phyloP scores from a whole-genome alignment of 64 coral and sea anemone genomes.

The Anthopleura sola region DNA sequence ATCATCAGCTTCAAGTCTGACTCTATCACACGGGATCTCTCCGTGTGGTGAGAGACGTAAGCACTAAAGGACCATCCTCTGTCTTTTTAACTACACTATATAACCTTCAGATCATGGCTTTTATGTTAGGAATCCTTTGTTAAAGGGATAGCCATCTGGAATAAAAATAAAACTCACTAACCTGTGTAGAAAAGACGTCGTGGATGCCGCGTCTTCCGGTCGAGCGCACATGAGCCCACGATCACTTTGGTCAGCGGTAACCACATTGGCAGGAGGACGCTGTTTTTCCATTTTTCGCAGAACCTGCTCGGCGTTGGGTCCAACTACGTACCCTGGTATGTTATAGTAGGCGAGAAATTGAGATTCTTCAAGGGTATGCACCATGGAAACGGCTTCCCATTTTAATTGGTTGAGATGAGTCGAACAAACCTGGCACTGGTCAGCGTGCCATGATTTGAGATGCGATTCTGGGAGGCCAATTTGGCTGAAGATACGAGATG shows the following conservation, averaged over 20 bases:
- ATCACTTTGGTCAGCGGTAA: constrained; percentile 55
- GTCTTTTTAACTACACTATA: not conserved
- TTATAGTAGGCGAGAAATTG: constrained; percentile 97
- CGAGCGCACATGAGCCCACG: constrained; percentile 33
- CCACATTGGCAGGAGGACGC: constrained; percentile 42
- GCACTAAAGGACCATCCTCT: not conserved
- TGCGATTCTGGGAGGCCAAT: constrained; percentile 86
- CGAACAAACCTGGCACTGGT: constrained; percentile 87
- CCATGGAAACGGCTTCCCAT: constrained; percentile 88
- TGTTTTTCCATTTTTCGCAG: constrained; percentile 77
- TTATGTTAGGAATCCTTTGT: not conserved
- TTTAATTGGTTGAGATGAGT: constrained; percentile 88
- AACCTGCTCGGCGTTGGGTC: constrained; percentile 85
- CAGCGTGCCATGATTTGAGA: constrained; percentile 87
- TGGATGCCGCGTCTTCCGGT: constrained; percentile 47
- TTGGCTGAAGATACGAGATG: constrained; percentile 78
- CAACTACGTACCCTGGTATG: constrained; percentile 84
- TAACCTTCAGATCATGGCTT: not conserved
- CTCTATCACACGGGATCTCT: not conserved
- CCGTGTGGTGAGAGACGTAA: not conserved
- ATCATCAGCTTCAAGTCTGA: not conserved
- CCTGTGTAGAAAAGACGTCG: constrained; percentile 75
- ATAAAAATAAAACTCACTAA: constrained; percentile 20
- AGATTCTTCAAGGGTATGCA: constrained; percentile 87
- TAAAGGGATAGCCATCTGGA: no score